Conservation (phyloP, 2,113 vertebrate genomes). For the Connochaetes taurinus region DNA sequence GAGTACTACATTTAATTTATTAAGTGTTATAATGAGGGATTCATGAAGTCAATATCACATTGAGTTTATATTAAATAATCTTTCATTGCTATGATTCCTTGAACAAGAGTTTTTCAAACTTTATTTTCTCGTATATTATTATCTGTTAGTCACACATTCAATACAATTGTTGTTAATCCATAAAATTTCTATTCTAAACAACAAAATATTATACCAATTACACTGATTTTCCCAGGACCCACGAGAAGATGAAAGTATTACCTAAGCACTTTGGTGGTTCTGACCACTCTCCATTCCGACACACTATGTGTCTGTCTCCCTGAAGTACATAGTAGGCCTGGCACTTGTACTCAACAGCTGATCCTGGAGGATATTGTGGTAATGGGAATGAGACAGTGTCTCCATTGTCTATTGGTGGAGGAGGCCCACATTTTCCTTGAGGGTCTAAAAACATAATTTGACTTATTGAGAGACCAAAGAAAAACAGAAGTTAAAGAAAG, state of each 20-base stretch:
- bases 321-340: neutral
- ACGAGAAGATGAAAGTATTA: neutral
- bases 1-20: neutral
- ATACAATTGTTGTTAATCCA: neutral
- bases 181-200: neutral
- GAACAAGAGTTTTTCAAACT: neutral
- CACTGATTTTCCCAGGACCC: neutral
- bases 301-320: neutral
- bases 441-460: neutral
- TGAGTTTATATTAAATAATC: neutral
- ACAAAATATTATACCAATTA: neutral
- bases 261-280: neutral
- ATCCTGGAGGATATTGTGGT: neutral
- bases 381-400: neutral
- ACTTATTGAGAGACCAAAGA: neutral
- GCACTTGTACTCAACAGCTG: neutral
- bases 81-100: neutral
- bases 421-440: neutral
- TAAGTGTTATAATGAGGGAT: neutral
- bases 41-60: neutral
- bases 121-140: neutral
- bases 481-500: neutral
- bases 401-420: neutral
- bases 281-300: constrained; percentile 67
- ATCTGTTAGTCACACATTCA: neutral